phyloP scores from a whole-genome alignment of 2,888 invertebrate genomes.

The Drosophila longiperda region DNA sequence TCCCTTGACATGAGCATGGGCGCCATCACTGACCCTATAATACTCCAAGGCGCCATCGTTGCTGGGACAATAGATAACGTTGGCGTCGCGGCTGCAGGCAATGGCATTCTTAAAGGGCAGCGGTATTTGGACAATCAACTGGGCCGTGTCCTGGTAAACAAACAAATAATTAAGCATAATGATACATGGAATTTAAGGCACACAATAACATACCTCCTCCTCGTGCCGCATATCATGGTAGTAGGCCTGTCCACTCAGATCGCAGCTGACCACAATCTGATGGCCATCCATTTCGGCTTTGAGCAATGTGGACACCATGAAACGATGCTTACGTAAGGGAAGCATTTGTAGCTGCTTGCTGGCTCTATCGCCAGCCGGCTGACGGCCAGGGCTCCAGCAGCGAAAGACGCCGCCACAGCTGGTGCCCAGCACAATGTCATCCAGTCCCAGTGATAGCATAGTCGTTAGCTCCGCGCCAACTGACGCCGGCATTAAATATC shows the following conservation, averaged over 20 bases:
- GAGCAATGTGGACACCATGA: constrained; percentile 78
- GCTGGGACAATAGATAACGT: constrained; percentile 81
- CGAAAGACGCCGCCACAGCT: constrained; percentile 82
- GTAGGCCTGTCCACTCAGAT: constrained; percentile 83
- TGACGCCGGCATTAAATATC: constrained; percentile 55
- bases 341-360: constrained; percentile 68
- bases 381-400: constrained; percentile 70
- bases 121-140: constrained; percentile 81
- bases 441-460: constrained; percentile 67
- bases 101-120: constrained; percentile 83
- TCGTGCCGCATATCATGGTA: constrained; percentile 78
- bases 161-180: neutral
- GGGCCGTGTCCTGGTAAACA: constrained; percentile 69
- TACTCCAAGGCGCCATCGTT: constrained; percentile 81
- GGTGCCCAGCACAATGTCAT: constrained; percentile 82
- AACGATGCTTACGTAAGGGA: constrained; percentile 79
- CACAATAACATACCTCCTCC: constrained; percentile 67
- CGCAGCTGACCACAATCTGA: constrained; percentile 82
- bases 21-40: constrained; percentile 79
- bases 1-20: constrained; percentile 75
- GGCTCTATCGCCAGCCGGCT: constrained; percentile 30
- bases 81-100: constrained; percentile 78
- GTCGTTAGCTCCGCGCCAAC: constrained; percentile 68
- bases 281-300: constrained; percentile 67
- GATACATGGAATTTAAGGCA: neutral